These are phyloP conservation scores for Willisornis vidua DNA, from an alignment of 2,113 vertebrate species.

Conservation along the genomic window DNA sequence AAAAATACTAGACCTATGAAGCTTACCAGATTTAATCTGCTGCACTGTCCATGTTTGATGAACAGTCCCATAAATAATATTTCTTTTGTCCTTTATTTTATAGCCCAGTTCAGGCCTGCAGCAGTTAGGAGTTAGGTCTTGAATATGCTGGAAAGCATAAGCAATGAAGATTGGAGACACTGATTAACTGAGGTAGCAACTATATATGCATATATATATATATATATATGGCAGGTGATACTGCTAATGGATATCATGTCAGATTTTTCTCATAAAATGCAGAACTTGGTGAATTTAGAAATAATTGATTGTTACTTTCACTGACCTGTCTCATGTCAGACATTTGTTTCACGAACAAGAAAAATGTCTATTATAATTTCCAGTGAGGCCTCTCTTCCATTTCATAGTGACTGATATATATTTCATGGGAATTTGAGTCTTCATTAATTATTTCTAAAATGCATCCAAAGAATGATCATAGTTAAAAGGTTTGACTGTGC, in stretches of 20 bases:
- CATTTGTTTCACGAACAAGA: constrained; percentile 43
- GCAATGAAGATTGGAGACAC: constrained; percentile 27
- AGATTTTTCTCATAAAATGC: constrained; percentile 48
- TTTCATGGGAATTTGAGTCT: not conserved
- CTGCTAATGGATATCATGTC: constrained; percentile 16
- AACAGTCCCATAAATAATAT: constrained; percentile 66
- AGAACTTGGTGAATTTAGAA: constrained; percentile 33
- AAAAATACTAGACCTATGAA: constrained; percentile 58
- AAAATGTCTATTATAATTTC: constrained; percentile 49
- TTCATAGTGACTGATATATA: constrained; percentile 35
- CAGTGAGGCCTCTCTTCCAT: constrained; percentile 21
- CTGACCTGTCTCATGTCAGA: constrained; percentile 16
- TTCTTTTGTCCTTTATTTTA: constrained; percentile 45
- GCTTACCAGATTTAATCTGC: constrained; percentile 55
- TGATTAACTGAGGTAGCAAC: constrained; percentile 28
- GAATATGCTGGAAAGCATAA: constrained; percentile 36
- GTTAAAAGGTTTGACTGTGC: constrained; percentile 30
- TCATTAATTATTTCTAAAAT: constrained; percentile 1
- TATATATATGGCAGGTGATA: constrained; percentile 19
- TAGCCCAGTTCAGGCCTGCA: constrained; percentile 18
- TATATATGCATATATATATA: not conserved
- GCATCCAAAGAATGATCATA: not conserved
- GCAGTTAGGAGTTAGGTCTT: constrained; percentile 56
- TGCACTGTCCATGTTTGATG: constrained; percentile 42
- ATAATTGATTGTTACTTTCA: constrained; percentile 51